A percentile compares a stretch with the other conserved stretches of the same genome.
Evolutionary conservation across 1,140 invertebrate species (phyloP).

Genomic region (Antheraea pernyi): DNA sequence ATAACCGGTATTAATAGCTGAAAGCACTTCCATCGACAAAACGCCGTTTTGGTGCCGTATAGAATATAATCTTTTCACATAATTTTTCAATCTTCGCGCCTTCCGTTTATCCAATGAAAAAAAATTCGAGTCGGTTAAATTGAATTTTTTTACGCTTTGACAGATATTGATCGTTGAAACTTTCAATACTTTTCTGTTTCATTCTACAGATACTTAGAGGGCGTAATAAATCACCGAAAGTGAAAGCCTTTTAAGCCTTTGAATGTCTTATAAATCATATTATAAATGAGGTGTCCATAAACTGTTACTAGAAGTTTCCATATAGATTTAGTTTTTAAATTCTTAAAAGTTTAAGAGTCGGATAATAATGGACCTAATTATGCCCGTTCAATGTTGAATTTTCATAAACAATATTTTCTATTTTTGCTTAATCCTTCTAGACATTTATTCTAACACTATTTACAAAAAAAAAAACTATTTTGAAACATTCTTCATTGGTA

Average conservation of each 20-base stretch:
- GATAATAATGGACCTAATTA: no score
- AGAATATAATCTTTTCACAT: conserved; percentile 61
- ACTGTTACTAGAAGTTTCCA: conserved; percentile 16
- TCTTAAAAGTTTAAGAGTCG: background rate
- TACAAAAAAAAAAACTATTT: no score
- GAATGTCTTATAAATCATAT: conserved; percentile 62
- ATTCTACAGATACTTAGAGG: conserved; percentile 62
- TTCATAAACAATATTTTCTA: no score
- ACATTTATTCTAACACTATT: no score
- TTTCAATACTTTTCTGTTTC: conserved; percentile 68
- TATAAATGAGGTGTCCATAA: conserved; percentile 45
- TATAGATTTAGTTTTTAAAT: background rate
- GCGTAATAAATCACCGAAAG: conserved; percentile 70
- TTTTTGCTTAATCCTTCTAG: no score
- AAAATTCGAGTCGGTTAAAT: conserved; percentile 60
- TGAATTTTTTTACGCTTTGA: conserved; percentile 68
- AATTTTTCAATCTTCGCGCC: conserved; percentile 62
- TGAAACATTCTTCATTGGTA: no score
- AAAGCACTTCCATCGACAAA: conserved; percentile 46
- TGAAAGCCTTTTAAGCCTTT: conserved; percentile 66
- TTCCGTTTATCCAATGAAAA: conserved; percentile 60
- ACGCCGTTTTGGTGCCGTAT: conserved; percentile 37
- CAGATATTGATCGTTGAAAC: conserved; percentile 65
- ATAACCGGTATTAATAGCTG: conserved; percentile 2
- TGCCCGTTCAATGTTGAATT: no score